These are phyloP conservation scores for Petrolisthes manimaculis DNA, from an alignment of 2,888 invertebrate genomes.

Conservation along the genomic window DNA sequence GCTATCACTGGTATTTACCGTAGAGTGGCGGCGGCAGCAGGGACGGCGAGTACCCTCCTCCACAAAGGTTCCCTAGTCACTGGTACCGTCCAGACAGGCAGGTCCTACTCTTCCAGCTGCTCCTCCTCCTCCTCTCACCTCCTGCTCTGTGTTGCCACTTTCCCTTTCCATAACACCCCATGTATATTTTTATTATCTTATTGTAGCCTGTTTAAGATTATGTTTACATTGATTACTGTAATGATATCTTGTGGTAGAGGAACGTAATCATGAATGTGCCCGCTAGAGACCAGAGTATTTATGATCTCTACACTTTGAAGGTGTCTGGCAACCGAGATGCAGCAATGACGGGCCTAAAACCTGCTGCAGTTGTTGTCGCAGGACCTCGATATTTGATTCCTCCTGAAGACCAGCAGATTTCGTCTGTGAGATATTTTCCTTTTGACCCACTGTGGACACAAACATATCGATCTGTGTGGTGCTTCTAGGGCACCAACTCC, in stretches of 20 bases:
- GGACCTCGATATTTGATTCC: neutral
- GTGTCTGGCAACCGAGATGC: neutral
- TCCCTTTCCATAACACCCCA: neutral
- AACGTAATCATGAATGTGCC: too few species aligned
- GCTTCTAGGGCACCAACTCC: too few species aligned
- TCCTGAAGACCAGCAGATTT: neutral
- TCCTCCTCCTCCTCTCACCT: neutral
- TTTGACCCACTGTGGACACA: too few species aligned
- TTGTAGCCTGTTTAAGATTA: too few species aligned
- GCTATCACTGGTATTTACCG: neutral
- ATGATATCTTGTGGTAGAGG: too few species aligned
- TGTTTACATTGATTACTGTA: too few species aligned
- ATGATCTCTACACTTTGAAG: neutral
- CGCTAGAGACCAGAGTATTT: too few species aligned
- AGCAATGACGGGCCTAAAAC: conserved; percentile 1
- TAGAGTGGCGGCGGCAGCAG: neutral
- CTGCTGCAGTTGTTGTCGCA: neutral
- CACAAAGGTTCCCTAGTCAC: neutral
- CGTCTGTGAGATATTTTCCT: neutral
- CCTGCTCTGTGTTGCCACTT: neutral
- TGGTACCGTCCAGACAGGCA: neutral
- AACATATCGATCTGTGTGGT: too few species aligned
- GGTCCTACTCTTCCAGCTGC: neutral
- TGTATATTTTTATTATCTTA: neutral
- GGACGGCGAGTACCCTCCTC: neutral